Percentiles rank a stretch among this genome's conserved stretches.
Conservation (phyloP, 2,888 invertebrate species). For the Zeuzera pyrina region DNA sequence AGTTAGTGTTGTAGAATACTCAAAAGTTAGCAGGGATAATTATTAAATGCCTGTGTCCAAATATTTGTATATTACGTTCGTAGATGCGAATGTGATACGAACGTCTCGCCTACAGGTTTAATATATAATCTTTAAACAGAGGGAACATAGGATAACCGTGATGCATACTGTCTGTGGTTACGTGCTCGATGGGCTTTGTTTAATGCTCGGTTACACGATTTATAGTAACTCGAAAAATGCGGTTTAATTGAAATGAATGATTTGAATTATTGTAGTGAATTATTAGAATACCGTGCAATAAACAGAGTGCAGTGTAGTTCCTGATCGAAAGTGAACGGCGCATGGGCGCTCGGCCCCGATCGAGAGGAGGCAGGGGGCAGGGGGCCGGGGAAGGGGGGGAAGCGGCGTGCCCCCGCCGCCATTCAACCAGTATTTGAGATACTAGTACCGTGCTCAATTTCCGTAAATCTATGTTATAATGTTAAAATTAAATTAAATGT, state of each 20-base stretch:
- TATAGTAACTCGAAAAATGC: too few species aligned
- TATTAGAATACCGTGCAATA: too few species aligned
- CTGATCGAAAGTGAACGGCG: slow-evolving; percentile 5
- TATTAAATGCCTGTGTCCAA: slow-evolving; percentile 30
- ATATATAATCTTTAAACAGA: slow-evolving; percentile 10
- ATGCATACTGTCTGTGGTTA: slow-evolving; percentile 30
- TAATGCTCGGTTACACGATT: too few species aligned
- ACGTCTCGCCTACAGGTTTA: background rate
- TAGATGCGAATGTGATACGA: too few species aligned
- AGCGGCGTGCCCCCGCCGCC: slow-evolving; percentile 2
- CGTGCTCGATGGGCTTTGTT: too few species aligned
- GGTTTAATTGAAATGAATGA: too few species aligned
- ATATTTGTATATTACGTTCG: slow-evolving; percentile 16
- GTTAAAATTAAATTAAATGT: slow-evolving; percentile 58
- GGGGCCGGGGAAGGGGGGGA: background rate
- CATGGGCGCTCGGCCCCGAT: background rate
- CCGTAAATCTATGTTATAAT: slow-evolving; percentile 64
- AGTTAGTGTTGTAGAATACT: slow-evolving; percentile 51
- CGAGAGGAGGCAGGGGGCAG: too few species aligned
- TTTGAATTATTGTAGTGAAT: too few species aligned
- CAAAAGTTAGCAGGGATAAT: slow-evolving; percentile 39
- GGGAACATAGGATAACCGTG: slow-evolving; percentile 28
- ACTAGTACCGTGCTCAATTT: slow-evolving; percentile 66
- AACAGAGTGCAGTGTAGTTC: too few species aligned
- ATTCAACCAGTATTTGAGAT: slow-evolving; percentile 50